A percentile compares a stretch with the other conserved stretches of the same genome.
These are phyloP conservation scores for Lepus timidus DNA, from an alignment of 2,113 vertebrate species.

Conservation along the genomic window DNA sequence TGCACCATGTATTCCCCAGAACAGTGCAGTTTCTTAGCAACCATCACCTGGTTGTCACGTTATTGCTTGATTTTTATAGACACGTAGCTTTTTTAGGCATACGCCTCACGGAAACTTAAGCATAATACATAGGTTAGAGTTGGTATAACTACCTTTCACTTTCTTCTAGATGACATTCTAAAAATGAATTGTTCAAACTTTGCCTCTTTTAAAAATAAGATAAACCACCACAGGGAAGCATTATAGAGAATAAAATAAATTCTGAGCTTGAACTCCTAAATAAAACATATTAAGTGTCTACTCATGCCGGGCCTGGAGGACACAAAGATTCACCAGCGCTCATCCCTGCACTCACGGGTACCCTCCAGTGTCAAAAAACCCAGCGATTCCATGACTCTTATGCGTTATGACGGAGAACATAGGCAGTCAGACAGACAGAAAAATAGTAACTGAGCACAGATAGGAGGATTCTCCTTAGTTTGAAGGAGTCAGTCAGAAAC, in stretches of 20 bases:
- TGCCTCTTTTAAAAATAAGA: not conserved
- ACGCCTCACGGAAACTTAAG: conserved; percentile 37
- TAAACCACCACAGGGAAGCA: not conserved
- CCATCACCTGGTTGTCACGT: conserved; percentile 61
- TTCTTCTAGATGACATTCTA: conserved; percentile 42
- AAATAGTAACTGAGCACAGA: not conserved
- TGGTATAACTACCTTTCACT: conserved; percentile 50
- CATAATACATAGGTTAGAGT: conserved; percentile 49
- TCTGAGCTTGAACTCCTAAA: conserved; percentile 6
- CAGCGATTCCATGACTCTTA: no score
- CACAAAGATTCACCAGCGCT: not conserved
- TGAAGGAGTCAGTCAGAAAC: not conserved
- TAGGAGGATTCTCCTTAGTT: not conserved
- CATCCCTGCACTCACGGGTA: not conserved
- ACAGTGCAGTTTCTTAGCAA: conserved; percentile 65
- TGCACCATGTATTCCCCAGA: conserved; percentile 42
- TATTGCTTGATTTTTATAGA: conserved; percentile 68
- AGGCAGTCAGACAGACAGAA: not conserved
- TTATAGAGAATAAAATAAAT: not conserved
- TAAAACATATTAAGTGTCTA: not conserved
- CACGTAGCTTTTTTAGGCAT: conserved; percentile 34
- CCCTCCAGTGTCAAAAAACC: not conserved
- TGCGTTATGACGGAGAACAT: not conserved
- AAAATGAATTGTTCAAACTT: conserved; percentile 42
- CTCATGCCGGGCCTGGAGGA: not conserved